Conservation (phyloP, 2,888 invertebrate species). For the Athalia circularis region DNA sequence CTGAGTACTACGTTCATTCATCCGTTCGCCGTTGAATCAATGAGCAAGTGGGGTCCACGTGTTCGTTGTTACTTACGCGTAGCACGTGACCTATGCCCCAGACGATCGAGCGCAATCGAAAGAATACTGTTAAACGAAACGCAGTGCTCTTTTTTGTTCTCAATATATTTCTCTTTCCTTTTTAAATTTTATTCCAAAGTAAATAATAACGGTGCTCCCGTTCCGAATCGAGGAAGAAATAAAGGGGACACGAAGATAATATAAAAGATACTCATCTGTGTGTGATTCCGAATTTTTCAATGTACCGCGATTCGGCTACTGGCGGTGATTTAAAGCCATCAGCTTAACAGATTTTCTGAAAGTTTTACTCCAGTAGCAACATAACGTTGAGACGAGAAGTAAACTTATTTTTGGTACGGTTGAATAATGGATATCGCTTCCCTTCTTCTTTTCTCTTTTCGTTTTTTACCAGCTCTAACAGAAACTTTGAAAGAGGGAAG, state of each 20-base stretch:
- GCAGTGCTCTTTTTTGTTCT: too few relatives aligned
- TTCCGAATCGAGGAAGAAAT: too few relatives aligned
- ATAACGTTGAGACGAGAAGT: not conserved
- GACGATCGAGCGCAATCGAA: too few relatives aligned
- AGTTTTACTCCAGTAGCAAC: conserved; percentile 6
- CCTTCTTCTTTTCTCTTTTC: not conserved
- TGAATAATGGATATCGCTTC: conserved; percentile 36
- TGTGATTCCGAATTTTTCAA: not conserved
- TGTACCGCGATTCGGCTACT: too few relatives aligned
- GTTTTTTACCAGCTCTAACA: not conserved
- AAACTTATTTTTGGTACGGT: conserved; percentile 16
- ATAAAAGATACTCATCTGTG: not conserved
- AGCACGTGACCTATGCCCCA: not conserved
- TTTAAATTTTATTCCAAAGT: too few relatives aligned
- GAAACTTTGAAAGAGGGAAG: not conserved
- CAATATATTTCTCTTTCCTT: too few relatives aligned
- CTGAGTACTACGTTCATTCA: conserved; percentile 32
- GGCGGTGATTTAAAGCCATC: too few relatives aligned
- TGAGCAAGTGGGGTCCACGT: conserved; percentile 14
- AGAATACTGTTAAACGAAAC: too few relatives aligned
- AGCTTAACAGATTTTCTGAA: not conserved
- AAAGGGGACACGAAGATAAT: too few relatives aligned
- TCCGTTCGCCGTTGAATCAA: conserved; percentile 29
- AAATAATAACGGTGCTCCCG: too few relatives aligned
- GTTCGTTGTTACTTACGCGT: not conserved